phyloP scores from a whole-genome alignment of 1,140 invertebrate species.

The Ceratina calcarata region DNA sequence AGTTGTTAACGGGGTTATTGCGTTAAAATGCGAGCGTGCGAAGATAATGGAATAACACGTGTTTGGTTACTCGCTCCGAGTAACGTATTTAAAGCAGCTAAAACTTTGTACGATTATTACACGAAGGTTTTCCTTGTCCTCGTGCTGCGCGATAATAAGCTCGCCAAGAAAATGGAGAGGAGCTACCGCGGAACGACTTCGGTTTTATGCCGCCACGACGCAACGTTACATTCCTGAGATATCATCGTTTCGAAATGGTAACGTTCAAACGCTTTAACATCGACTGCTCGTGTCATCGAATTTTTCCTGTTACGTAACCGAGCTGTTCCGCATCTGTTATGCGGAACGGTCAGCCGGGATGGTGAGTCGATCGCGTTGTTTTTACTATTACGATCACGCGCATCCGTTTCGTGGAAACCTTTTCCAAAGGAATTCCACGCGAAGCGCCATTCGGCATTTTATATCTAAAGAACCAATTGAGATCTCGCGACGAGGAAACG shows the following conservation, averaged over 20 bases:
- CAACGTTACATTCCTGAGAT: conserved; percentile 17
- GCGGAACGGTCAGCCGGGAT: neutral
- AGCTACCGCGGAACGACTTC: neutral
- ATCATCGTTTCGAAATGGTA: conserved; percentile 13
- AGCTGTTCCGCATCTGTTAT: neutral
- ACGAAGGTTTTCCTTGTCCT: neutral
- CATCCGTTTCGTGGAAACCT: neutral
- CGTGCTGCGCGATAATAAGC: conserved; percentile 5
- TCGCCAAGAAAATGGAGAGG: neutral
- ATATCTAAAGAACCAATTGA: neutral
- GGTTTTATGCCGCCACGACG: conserved; percentile 10
- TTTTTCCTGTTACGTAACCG: neutral
- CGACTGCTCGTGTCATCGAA: neutral
- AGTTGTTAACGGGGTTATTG: too few species aligned
- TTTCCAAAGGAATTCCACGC: neutral
- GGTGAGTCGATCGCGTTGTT: neutral
- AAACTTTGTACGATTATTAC: conserved; percentile 13
- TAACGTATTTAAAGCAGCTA: neutral
- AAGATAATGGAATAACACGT: neutral
- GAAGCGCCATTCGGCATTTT: neutral
- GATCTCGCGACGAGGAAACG: neutral
- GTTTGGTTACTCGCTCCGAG: neutral
- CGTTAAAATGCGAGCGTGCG: too few species aligned
- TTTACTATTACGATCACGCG: conserved; percentile 4
- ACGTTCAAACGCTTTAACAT: conserved; percentile 13